Conservation (phyloP, 2,113 vertebrate genomes). For the Ploceus nigricollis region DNA sequence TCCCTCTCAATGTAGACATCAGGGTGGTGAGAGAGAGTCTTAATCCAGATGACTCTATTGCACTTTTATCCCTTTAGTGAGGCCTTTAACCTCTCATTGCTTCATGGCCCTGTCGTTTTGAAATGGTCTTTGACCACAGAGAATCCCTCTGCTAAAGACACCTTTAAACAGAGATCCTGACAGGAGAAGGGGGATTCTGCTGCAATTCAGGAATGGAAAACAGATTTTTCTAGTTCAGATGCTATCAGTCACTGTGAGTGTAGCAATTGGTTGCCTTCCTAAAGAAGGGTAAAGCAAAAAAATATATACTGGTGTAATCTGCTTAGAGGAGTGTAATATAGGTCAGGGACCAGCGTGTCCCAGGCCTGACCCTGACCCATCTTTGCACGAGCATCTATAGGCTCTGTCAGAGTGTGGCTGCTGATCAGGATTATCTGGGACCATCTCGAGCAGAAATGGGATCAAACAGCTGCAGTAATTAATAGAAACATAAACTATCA, state of each 20-base stretch:
- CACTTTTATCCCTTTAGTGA: constrained; percentile 11
- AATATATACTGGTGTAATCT: background rate
- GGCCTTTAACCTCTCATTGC: constrained; percentile 30
- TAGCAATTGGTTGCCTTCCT: background rate
- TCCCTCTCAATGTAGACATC: background rate
- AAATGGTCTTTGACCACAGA: background rate
- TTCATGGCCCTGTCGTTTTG: background rate
- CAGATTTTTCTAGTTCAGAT: background rate
- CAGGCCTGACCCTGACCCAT: background rate
- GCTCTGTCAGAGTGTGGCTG: background rate
- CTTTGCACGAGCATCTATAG: background rate
- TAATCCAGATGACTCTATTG: constrained; percentile 53
- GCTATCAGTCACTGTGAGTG: background rate
- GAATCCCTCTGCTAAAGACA: background rate
- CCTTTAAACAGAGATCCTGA: background rate
- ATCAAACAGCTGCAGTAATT: constrained; percentile 37
- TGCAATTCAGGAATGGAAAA: background rate
- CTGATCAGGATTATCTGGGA: constrained; percentile 24
- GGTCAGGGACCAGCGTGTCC: constrained; percentile 18
- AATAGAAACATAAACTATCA: background rate
- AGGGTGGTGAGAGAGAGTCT: background rate
- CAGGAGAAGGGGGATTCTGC: background rate
- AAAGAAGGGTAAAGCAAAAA: background rate
- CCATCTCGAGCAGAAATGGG: background rate
- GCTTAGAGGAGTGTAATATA: background rate